A percentile compares a stretch with the other conserved stretches of the same genome.
phyloP scores from a whole-genome alignment of 2,113 vertebrate genomes.

The Bubo scandiacus region DNA sequence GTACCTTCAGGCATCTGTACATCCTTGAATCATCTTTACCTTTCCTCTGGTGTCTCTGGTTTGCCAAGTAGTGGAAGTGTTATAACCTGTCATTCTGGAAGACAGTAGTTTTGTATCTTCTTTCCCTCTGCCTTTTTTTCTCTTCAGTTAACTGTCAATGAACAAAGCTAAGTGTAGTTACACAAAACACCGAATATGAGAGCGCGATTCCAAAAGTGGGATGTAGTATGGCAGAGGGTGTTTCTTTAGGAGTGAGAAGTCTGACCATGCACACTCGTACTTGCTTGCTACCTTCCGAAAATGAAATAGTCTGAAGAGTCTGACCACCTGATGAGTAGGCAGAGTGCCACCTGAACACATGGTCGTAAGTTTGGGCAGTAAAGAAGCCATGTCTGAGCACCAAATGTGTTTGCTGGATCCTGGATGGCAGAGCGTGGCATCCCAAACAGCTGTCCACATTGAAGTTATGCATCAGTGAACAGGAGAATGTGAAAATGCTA shows the following conservation, averaged over 20 bases:
- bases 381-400: conserved; percentile 13
- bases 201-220: accelerated
- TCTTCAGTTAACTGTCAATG: background rate
- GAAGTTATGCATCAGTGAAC: background rate
- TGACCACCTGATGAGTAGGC: conserved; percentile 1
- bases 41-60: background rate
- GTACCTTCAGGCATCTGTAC: background rate
- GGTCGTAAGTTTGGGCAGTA: background rate
- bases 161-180: background rate
- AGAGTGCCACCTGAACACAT: conserved; percentile 4
- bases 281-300: background rate
- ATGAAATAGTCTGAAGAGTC: background rate
- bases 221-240: background rate
- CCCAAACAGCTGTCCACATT: background rate
- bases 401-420: background rate
- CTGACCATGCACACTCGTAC: background rate
- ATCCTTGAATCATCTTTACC: background rate
- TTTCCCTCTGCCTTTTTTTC: background rate
- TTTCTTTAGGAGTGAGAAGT: background rate
- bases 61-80: background rate
- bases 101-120: background rate
- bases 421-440: background rate
- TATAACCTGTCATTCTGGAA: background rate
- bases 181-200: background rate
- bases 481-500: background rate